Evolutionary conservation across 1,140 invertebrate genomes (phyloP), one percentile per base, ranked within the genome.

Genomic region (Scaptomyza pallida): DNA sequence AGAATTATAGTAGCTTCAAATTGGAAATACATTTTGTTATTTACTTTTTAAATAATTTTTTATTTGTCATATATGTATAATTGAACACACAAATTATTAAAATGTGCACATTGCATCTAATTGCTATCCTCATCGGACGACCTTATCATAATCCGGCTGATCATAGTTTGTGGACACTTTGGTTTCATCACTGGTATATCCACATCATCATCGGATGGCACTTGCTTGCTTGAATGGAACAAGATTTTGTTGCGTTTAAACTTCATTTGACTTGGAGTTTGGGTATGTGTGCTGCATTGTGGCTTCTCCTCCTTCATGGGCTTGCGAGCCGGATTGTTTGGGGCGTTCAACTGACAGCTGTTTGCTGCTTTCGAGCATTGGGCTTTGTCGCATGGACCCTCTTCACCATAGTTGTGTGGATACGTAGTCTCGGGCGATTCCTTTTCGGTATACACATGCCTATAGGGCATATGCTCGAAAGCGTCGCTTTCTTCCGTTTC

Each of bases 391-490:
- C 73, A 80, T 6, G 61, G 62, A 5, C 70, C 82, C 16, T 86
- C 81, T 17, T 86, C 81, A 2, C 81, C 81, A 12, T 43, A 48
- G 0, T 71, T 74, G 0, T 52, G 8, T 1, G 43, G 43, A 60
- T 86, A 86, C 0, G 16, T 17, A 2, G 19, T 15, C 43, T 86
- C 81, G 1, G 81, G 55, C 0, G 59, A 65, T 1, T 78, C 40
- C 12, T 64, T 35, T 3, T 86, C 81, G 1, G 57, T 51, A n/a
- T 81, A 86, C n/a, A 75, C 48, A 16, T 86, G 75, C 2, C 81
- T 61, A n/a, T 88, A 71, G 6, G 81, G 81, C n/a, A 86, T 88
- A 40, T 77, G 74, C 0, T 47, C 60, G 19, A 72, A 86, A 0
- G 41, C 40, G 8, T 88, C 80, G 23, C 62, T 59, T n/a, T 86